Percentiles rank a stretch among this genome's conserved stretches.
Evolutionary conservation across 2,113 vertebrate genomes (phyloP).

Genomic region (Hyperoodon ampullatus): DNA sequence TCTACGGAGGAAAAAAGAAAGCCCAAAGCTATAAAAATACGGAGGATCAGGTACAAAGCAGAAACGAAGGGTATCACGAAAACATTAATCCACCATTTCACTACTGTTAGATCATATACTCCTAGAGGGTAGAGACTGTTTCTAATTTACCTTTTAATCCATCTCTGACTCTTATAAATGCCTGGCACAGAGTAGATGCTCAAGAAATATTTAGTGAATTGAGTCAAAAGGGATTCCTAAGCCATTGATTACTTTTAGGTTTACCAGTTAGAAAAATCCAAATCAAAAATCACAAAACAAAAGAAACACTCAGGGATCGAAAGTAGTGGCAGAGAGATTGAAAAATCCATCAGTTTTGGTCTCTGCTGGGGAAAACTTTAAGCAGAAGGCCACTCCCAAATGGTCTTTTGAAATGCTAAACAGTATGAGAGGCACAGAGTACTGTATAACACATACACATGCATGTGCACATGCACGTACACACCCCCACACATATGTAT

Average conservation of each 20-base stretch:
- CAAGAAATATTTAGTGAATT: conserved; percentile 33
- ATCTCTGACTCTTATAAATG: not conserved
- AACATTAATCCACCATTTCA: not conserved
- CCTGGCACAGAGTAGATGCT: not conserved
- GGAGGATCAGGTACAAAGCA: not conserved
- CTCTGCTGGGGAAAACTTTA: conserved; percentile 4
- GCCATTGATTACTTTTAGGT: not conserved
- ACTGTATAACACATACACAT: not conserved
- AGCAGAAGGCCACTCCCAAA: not conserved
- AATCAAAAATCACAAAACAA: not conserved
- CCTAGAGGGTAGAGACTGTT: not conserved
- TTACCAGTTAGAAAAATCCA: conserved; percentile 19
- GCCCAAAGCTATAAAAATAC: not conserved
- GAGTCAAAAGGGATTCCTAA: conserved; percentile 29
- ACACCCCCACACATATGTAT: not conserved
- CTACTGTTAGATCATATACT: not conserved
- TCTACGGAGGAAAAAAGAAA: not conserved
- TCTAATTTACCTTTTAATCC: not conserved
- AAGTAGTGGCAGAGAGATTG: not conserved
- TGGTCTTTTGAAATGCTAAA: conserved; percentile 20
- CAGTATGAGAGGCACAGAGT: not conserved
- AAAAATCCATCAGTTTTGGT: not conserved
- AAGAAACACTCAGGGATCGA: not conserved
- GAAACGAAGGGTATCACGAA: not conserved
- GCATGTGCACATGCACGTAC: not conserved